Evolutionary conservation across 2,888 invertebrate genomes (phyloP).

Genomic region (Balanococcus diminutus): DNA sequence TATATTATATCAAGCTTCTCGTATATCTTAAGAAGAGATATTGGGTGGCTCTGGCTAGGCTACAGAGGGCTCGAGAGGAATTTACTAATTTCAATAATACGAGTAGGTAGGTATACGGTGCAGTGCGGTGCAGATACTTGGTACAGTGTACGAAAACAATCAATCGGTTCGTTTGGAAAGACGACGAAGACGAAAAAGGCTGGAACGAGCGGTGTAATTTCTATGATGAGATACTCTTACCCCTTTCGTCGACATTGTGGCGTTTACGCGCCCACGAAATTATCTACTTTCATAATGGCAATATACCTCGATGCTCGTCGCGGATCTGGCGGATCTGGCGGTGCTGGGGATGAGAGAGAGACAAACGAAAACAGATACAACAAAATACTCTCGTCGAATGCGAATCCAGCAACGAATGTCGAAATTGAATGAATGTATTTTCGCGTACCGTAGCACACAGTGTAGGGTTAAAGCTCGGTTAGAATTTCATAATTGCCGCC

Average conservation of each 20-base stretch:
- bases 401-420: background rate
- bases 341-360: background rate
- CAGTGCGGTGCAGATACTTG: background rate
- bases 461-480: slow-evolving; percentile 38
- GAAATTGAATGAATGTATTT: slow-evolving; percentile 37
- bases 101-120: background rate
- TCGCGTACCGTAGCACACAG: background rate
- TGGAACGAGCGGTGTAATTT: background rate
- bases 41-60: too few relatives aligned
- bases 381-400: background rate
- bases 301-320: background rate
- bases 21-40: background rate
- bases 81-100: background rate
- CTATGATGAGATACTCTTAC: background rate
- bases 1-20: background rate
- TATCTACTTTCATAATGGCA: slow-evolving; percentile 19
- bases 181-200: background rate
- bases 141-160: background rate
- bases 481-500: slow-evolving; percentile 48
- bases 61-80: background rate
- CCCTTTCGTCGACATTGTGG: background rate
- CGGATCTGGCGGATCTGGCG: background rate
- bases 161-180: background rate
- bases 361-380: slow-evolving; percentile 40
- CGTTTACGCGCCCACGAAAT: background rate